These are phyloP conservation scores for human DNA, from an alignment of 2,113 vertebrate species.

Conservation along the genomic window GRCh38 chr13:29935501-29936000, in stretches of 20 bases:
- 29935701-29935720: accelerated
- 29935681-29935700: accelerated
- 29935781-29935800: neutral
- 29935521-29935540: neutral
- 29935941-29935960: neutral
- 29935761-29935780: neutral
- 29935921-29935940: neutral
- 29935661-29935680: neutral
- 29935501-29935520: accelerated
- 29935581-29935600: accelerated
- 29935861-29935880: accelerated
- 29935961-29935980: neutral
- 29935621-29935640: neutral
- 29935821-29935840: accelerated
- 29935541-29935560: neutral
- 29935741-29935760: neutral
- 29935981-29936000: neutral
- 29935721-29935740: neutral
- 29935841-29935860: accelerated
- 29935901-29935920: neutral
- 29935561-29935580: too few species aligned
- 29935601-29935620: neutral
- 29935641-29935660: neutral
- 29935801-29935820: neutral
- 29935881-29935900: neutral